Base-by-base conservation (phyloP, 2,113 vertebrate genomes). In the Isichthys henryi region DNA sequence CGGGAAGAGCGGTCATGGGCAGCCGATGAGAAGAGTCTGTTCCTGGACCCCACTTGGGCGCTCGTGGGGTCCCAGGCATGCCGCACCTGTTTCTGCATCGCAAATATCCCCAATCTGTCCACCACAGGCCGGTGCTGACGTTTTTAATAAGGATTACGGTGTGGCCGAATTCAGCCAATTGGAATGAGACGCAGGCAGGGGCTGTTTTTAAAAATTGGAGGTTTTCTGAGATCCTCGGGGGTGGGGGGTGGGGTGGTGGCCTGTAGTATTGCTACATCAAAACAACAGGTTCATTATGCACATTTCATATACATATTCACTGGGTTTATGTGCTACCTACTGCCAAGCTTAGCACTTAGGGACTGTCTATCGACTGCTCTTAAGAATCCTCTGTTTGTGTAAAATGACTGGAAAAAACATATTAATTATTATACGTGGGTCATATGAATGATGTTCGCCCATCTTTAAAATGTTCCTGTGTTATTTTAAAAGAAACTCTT, bases 21-120 rank as follows among this genome's bases (percentile, higher is more conserved):
- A 88, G 91, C 92, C 89, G 88, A 93, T 90, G 93, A 94, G 90
- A 89, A 89, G 90, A 87, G 90, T 91, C 93, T 91, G 87, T 91
- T 93, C 91, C 90, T 89, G 23, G 91, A 90, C 90, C 90, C 90
- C 91, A 89, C 89, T 87, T 10, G 89, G 50, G 27, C 52, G 87
- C 91, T 93, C 89, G 85, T 90, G 89, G 93, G 93, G 93, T 95
- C 94, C 93, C 23, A 90, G 94, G 94, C 92, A 94, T 89, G 89
- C 91, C 90, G 92, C 94, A 96, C 94, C 94, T 95, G 95, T 95
- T 93, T 93, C 93, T 92, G 92, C 91, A 93, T 93, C 93, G 94
- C 93, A 95, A 96, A 94, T 95, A 95, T 92, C 91, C 92, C 91
- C 94, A 95, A 95, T 95, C 94, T 94, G 93, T 95, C 95, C 95